Base-by-base conservation (phyloP, 2,113 vertebrate genomes). In the Meriones unguiculatus region DNA sequence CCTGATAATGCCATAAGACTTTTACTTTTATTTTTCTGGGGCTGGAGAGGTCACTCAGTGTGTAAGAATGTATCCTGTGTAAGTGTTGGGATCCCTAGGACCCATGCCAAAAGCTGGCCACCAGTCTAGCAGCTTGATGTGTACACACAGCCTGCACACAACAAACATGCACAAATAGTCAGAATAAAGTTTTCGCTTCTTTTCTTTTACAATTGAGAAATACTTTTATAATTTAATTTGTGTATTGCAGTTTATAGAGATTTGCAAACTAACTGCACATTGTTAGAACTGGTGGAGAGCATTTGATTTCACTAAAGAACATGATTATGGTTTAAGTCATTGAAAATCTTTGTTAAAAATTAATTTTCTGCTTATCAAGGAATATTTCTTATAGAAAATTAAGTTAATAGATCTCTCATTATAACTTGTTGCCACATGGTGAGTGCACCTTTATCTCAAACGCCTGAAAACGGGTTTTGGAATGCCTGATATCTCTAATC, bases 281-380 rank as follows among this genome's bases (percentile, higher is more conserved):
- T 32, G 12, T 65, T 87, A 14, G 15, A 78, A 62, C 75, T 64
- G 2, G 41, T 38, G 32, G 5, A 57, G 13, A 46, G 8, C 38
- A 3, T 84, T 84, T 89, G n/a, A 73, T 69, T 89, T 94, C 64
- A 77, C 90, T 96, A 75, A 90, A 88, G 75, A 77, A 80, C 41
- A 2, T 54, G 18, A 87, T 69, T 52, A 67, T 87, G 30, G 32
- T 32, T 86, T 90, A 50, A 81, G 70, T 57, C 7, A 28, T 28
- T 75, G 14, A 62, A 59, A 35, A 89, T 41, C 70, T 87, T 67
- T 52, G 46, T 65, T 65, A 18, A 65, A 77, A n/a, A 6, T n/a
- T 57, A 57, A 80, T 87, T 91, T 88, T 57, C 77, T 0, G 76
- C 62, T 4, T 78, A 62, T 90, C 70, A 57, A 90, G 75, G 38